Percentiles rank a stretch among this genome's conserved stretches.
These are phyloP conservation scores for Hylyphantes graminicola DNA, from an alignment of 1,140 invertebrate species.

Conservation along the genomic window DNA sequence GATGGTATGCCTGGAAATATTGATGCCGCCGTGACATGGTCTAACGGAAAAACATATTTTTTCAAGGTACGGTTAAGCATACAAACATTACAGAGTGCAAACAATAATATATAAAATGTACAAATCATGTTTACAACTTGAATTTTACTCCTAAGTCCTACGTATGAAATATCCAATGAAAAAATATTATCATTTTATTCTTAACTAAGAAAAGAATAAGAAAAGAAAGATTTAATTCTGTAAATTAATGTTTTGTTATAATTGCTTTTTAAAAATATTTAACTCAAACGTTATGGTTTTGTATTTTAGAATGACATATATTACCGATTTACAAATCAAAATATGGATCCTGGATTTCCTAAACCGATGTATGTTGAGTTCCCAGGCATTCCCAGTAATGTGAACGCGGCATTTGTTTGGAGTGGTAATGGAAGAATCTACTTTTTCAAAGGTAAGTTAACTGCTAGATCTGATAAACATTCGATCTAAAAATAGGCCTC, in stretches of 20 bases:
- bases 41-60: constrained; percentile 90
- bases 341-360: constrained; percentile 87
- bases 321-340: constrained; percentile 88
- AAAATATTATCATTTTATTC: too few species aligned
- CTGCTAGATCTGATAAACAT: too few species aligned
- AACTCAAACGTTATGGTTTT: too few species aligned
- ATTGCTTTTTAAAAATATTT: too few species aligned
- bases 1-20: constrained; percentile 84
- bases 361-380: constrained; percentile 86
- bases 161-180: too few species aligned
- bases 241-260: too few species aligned
- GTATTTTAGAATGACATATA: constrained; percentile 80
- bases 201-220: neutral
- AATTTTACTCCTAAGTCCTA: too few species aligned
- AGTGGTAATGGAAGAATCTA: constrained; percentile 95
- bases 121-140: too few species aligned
- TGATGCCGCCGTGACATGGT: constrained; percentile 88
- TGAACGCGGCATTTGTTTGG: constrained; percentile 94
- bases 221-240: neutral
- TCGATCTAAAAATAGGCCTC: too few species aligned
- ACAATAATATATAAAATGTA: too few species aligned
- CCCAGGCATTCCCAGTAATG: constrained; percentile 88
- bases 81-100: too few species aligned
- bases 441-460: constrained; percentile 63
- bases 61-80: constrained; percentile 57